A percentile compares a stretch with the other conserved stretches of the same genome.
Evolutionary conservation across 2,797 vertebrate species (phyloP).

Genomic region (Zalophus californianus): DNA sequence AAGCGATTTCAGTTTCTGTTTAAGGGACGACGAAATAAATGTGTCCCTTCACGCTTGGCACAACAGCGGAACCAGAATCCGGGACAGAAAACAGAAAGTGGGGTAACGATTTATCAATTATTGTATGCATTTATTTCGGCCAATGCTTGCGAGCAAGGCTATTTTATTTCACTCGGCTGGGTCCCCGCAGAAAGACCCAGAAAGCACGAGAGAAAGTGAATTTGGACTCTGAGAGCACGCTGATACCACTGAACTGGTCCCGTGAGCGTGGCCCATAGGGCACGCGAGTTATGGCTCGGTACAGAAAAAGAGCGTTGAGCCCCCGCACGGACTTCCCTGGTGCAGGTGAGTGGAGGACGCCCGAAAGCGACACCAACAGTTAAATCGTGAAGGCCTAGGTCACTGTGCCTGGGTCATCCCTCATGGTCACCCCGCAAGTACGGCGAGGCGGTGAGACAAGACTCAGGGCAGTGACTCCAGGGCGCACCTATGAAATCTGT

Average conservation of each 20-base stretch:
- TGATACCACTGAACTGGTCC: background rate
- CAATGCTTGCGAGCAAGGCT: background rate
- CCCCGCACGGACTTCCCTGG: background rate
- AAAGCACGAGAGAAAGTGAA: background rate
- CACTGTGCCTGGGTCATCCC: background rate
- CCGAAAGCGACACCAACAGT: background rate
- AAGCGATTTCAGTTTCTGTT: background rate
- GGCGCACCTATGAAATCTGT: background rate
- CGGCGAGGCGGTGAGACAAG: background rate
- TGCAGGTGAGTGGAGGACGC: background rate
- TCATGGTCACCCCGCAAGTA: background rate
- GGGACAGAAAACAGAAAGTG: background rate
- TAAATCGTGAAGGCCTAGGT: background rate
- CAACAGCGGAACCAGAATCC: background rate
- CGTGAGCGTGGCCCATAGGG: background rate
- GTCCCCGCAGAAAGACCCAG: background rate
- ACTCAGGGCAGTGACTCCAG: background rate
- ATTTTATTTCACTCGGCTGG: background rate
- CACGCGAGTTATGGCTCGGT: background rate
- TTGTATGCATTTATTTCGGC: background rate
- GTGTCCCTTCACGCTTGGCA: background rate
- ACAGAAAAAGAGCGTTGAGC: background rate
- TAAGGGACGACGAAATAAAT: constrained; percentile 1
- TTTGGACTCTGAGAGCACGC: no score
- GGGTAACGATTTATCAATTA: background rate